Evolutionary conservation across 2,797 vertebrate species (phyloP).

Genomic region (Trichosurus vulpecula): DNA sequence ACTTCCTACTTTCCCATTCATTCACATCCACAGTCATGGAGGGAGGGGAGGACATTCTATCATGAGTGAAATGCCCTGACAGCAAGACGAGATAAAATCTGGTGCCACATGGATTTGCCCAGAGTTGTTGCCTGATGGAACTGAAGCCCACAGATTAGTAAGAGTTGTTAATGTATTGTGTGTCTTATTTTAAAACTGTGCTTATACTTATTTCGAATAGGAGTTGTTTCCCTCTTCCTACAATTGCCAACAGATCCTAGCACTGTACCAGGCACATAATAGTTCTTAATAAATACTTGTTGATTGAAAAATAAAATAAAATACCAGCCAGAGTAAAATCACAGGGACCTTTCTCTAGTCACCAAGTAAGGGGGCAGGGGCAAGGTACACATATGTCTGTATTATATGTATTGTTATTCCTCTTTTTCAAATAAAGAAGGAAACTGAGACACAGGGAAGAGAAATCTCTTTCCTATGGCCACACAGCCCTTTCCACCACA

Average conservation of each 20-base stretch:
- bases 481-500: not conserved
- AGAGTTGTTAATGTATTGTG: not conserved
- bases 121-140: not conserved
- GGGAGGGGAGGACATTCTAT: not conserved
- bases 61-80: not conserved
- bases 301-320: not conserved
- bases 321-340: not conserved
- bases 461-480: not conserved
- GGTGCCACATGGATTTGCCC: not conserved
- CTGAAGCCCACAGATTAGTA: not conserved
- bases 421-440: not conserved
- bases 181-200: not conserved
- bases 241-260: not conserved
- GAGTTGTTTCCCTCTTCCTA: not conserved
- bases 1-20: constrained; percentile 4
- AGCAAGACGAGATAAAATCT: not conserved
- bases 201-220: not conserved
- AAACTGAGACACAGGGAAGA: not conserved
- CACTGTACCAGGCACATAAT: not conserved
- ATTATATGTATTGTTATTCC: not conserved
- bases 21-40: not conserved
- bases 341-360: not conserved
- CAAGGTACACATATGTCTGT: not conserved
- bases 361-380: not conserved
- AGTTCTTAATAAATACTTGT: not conserved